Evolutionary conservation across 1,140 invertebrate genomes (phyloP).

Genomic region (Lamellibrachia luymesi): DNA sequence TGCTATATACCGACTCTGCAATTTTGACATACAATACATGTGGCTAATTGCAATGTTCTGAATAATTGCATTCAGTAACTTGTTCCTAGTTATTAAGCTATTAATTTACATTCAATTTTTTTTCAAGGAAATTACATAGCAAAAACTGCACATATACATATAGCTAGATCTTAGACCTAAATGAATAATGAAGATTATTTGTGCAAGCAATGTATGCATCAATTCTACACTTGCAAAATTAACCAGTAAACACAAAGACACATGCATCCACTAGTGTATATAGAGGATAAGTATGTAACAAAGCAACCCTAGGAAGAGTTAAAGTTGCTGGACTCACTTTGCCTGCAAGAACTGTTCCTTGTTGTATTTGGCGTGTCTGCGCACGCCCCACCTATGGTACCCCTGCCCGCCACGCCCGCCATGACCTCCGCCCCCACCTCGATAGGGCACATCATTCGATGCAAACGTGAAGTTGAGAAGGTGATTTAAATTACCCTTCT

Average conservation of each 20-base stretch:
- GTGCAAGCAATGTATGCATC: neutral
- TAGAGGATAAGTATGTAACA: neutral
- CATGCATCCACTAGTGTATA: neutral
- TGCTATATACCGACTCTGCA: too few relatives aligned
- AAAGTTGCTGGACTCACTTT: constrained; percentile 66
- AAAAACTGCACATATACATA: too few relatives aligned
- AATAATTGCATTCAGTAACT: too few relatives aligned
- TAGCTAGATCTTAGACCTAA: too few relatives aligned
- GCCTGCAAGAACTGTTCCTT: constrained; percentile 92
- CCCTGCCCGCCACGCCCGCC: constrained; percentile 22
- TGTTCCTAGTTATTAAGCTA: too few relatives aligned
- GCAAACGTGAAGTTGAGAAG: constrained; percentile 79
- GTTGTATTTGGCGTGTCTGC: constrained; percentile 65
- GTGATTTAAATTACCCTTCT: constrained; percentile 89
- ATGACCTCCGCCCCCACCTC: constrained; percentile 43
- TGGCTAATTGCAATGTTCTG: too few relatives aligned
- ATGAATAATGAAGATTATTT: too few relatives aligned
- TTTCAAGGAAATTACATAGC: too few relatives aligned
- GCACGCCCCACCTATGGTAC: constrained; percentile 22
- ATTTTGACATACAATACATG: too few relatives aligned
- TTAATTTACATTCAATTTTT: too few relatives aligned
- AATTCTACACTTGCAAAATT: neutral
- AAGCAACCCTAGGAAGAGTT: neutral
- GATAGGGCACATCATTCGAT: constrained; percentile 62
- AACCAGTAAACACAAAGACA: neutral